Conservation (phyloP, 2,888 invertebrate species). For the Empis stercorea region DNA sequence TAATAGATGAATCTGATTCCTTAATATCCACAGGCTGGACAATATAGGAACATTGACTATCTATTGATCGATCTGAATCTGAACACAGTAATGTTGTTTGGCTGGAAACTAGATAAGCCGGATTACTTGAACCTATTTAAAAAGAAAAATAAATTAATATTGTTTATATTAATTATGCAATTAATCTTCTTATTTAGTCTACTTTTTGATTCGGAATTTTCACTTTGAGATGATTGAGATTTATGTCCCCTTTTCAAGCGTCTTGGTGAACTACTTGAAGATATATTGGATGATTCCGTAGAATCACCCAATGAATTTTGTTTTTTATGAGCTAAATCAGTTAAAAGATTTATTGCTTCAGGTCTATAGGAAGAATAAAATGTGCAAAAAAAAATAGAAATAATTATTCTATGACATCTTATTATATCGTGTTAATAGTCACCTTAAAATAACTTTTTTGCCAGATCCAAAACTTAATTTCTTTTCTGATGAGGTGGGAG, state of each 20-base stretch:
- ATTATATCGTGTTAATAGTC: too few species aligned
- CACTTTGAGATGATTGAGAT: constrained; percentile 12
- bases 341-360: constrained; percentile 75
- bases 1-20: constrained; percentile 3
- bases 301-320: constrained; percentile 45
- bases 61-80: constrained; percentile 14
- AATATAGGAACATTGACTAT: constrained; percentile 14
- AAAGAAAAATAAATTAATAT: too few species aligned
- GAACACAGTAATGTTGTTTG: constrained; percentile 15
- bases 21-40: constrained; percentile 9
- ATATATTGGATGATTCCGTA: constrained; percentile 44
- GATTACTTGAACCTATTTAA: constrained; percentile 11
- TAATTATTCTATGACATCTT: too few species aligned
- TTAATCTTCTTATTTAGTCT: neutral
- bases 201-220: constrained; percentile 13
- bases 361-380: too few species aligned
- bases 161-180: neutral
- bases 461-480: constrained; percentile 22
- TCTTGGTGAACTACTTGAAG: constrained; percentile 20
- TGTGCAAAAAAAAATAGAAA: too few species aligned
- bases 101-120: constrained; percentile 14
- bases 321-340: constrained; percentile 65
- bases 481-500: constrained; percentile 52
- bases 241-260: constrained; percentile 13
- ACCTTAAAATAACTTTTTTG: constrained; percentile 57